phyloP scores from a whole-genome alignment of 2,113 vertebrate species.

The Atlantisia rogersi region DNA sequence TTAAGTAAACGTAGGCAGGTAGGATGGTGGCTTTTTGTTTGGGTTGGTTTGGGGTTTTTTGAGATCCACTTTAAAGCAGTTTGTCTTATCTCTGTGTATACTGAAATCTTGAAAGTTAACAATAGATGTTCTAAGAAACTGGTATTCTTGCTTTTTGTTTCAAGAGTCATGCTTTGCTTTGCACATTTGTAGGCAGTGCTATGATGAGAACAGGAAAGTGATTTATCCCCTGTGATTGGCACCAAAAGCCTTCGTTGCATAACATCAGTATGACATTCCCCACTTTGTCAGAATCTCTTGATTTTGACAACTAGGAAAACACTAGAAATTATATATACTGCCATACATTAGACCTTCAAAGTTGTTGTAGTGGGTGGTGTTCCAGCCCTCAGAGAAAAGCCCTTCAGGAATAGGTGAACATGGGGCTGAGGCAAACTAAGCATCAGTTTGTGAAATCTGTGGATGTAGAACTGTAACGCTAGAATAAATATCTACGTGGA shows the following conservation, averaged over 20 bases:
- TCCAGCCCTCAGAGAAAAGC: not conserved
- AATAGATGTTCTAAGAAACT: not conserved
- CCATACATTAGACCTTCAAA: not conserved
- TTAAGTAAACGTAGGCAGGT: not conserved
- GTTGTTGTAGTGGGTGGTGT: not conserved
- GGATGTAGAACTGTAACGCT: not conserved
- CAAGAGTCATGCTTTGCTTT: not conserved
- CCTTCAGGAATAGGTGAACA: not conserved
- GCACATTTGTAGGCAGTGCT: not conserved
- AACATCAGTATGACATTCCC: not conserved
- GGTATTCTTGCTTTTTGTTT: not conserved
- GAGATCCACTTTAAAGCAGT: not conserved
- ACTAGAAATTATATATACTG: not conserved
- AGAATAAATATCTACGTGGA: not conserved
- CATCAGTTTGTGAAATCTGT: not conserved
- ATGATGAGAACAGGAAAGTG: not conserved
- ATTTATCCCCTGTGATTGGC: not conserved
- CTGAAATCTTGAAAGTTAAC: not conserved
- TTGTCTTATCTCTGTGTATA: not conserved
- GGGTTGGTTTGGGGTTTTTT: not conserved
- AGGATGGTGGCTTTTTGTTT: too few species aligned
- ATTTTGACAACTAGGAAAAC: not conserved
- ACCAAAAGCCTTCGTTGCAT: not conserved
- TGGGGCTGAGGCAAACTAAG: not conserved
- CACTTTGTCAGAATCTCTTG: not conserved